Conservation (phyloP, 2,797 vertebrate species). For the Diplodus puntazzo region DNA sequence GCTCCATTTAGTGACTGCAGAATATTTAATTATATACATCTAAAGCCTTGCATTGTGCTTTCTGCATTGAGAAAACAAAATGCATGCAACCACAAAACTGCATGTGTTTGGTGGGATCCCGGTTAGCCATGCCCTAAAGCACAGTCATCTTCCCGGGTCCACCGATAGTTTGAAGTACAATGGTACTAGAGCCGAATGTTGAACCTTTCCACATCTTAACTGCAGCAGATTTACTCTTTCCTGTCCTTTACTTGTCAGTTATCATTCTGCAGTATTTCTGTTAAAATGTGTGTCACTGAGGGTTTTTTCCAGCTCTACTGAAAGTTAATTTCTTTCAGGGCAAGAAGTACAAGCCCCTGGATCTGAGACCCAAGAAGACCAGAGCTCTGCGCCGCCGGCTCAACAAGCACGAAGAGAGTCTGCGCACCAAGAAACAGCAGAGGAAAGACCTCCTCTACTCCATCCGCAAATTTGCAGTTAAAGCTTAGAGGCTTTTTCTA, state of each 20-base stretch:
- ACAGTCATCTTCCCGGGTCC: no score
- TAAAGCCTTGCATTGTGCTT: neutral
- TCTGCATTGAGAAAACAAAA: no score
- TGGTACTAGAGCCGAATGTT: neutral
- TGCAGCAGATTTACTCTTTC: neutral
- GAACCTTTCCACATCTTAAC: neutral
- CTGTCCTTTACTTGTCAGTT: neutral
- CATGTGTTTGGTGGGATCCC: no score
- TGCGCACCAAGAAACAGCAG: constrained; percentile 97
- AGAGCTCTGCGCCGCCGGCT: constrained; percentile 94
- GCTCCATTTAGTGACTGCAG: neutral
- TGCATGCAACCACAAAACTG: neutral
- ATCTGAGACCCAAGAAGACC: constrained; percentile 98
- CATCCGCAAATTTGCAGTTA: constrained; percentile 94
- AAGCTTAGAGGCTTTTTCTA: constrained; percentile 88
- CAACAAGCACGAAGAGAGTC: constrained; percentile 93
- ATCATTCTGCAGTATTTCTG: neutral
- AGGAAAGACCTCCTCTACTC: constrained; percentile 94
- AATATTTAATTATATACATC: neutral
- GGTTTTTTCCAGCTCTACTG: neutral
- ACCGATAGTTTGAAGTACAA: neutral
- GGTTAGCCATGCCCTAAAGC: no score
- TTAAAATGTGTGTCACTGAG: no score
- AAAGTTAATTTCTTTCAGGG: constrained; percentile 82
- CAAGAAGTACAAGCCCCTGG: constrained; percentile 98